Evolutionary conservation across 2,888 invertebrate species (phyloP), one percentile per base, ranked within the genome.

Genomic region (Oxyscelio sp.): DNA sequence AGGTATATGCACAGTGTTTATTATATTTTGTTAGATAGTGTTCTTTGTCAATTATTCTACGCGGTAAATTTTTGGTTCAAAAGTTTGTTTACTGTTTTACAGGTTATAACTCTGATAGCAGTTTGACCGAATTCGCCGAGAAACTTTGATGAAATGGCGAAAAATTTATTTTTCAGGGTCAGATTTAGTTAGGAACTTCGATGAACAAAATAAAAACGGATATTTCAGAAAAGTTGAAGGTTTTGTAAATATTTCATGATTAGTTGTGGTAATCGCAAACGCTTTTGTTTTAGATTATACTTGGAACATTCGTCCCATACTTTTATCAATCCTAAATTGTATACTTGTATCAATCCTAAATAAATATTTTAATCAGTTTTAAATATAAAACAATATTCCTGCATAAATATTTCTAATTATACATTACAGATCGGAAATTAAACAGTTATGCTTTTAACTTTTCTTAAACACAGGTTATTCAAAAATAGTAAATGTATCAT

Each of bases 81-180:
- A 45, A 17, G 45, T 19, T 45, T 19, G 19, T 45, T 45, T 11
- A 13, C 19, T 45, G 17, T 8, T 45, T 45, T 19, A 8, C 19
- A 45, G 19, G 19, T 45, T 19, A 45, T 45, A 45, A 17, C 17
- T 45, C 19, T 45, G 11, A 45, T 21, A 45, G 19, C 17, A 45
- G 45, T 45, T 43, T 43, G 34, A 34, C 40, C n/a, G n/a, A 40
- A 40, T 40, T 40, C 5, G 13, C 19, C 9, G 45, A 17, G 45
- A 21, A 45, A 45, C 45, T 45, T 45, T 45, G 19, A 19, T 15
- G 43, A 43, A 43, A 43, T 43, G 43, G 15, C 15, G 19, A 17
- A 17, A 45, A 45, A 45, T 45, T 45, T 21, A 19, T 45, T 11
- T 45, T 45, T 45, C 45, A 45, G 45, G 45, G 45, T 45, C 19